A percentile compares a stretch with the other conserved stretches of the same genome.
phyloP scores from a whole-genome alignment of 2,888 invertebrate species.

The Rhamnusium bicolor region DNA sequence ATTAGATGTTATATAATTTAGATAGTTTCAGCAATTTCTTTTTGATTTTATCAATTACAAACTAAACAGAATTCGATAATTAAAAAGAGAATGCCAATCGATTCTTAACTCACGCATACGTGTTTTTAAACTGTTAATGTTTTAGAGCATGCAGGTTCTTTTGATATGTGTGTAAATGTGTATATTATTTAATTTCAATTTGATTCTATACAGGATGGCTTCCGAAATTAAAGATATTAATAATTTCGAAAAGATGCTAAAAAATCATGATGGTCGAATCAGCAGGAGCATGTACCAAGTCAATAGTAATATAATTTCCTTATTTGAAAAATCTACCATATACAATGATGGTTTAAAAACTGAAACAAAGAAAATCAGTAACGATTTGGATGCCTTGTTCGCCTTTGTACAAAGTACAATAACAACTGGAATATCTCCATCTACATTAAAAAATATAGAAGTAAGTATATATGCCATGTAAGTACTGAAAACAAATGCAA shows the following conservation, averaged over 20 bases:
- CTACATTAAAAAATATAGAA: conserved; percentile 10
- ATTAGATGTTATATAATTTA: no score
- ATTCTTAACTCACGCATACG: no score
- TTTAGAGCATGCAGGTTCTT: no score
- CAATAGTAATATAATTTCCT: conserved; percentile 59
- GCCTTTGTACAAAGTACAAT: conserved; percentile 48
- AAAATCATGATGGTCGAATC: conserved; percentile 66
- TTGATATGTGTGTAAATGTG: no score
- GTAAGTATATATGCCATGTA: neutral
- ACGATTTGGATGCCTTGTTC: conserved; percentile 54
- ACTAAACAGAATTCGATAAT: no score
- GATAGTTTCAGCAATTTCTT: no score
- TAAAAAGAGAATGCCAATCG: no score
- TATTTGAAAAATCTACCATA: conserved; percentile 62
- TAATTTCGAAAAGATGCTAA: conserved; percentile 73
- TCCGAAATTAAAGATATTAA: conserved; percentile 75
- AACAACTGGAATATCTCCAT: conserved; percentile 34
- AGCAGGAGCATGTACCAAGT: conserved; percentile 63
- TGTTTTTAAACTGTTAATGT: no score
- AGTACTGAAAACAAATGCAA: no score
- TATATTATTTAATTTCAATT: conserved; percentile 3
- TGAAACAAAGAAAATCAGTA: conserved; percentile 51
- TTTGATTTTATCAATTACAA: no score
- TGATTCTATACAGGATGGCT: conserved; percentile 71
- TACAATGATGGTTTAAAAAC: conserved; percentile 58